A percentile compares a stretch with the other conserved stretches of the same genome.
These are phyloP conservation scores for Andrena haemorrhoa DNA, from an alignment of 2,888 invertebrate species.

Conservation along the genomic window DNA sequence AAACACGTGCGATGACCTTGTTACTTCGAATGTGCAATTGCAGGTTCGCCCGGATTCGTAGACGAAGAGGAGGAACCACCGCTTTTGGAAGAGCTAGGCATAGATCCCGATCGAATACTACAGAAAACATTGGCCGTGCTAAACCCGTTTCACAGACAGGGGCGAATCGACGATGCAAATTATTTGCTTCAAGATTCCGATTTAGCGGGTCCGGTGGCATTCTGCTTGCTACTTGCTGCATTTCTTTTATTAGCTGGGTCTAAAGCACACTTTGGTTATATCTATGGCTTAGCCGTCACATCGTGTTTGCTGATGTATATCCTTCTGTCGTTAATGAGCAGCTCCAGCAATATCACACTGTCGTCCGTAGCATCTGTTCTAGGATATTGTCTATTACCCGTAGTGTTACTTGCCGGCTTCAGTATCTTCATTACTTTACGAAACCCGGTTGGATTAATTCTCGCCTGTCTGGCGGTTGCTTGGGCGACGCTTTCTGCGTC, in stretches of 20 bases:
- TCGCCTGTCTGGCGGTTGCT: constrained; percentile 90
- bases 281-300: constrained; percentile 96
- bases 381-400: constrained; percentile 97
- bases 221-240: constrained; percentile 91
- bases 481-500: constrained; percentile 98
- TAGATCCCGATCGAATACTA: constrained; percentile 94
- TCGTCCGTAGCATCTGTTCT: constrained; percentile 94
- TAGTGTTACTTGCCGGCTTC: constrained; percentile 93
- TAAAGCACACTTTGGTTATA: constrained; percentile 96
- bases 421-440: constrained; percentile 92
- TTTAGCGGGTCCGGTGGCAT: constrained; percentile 96
- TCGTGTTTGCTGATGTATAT: constrained; percentile 96
- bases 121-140: constrained; percentile 96
- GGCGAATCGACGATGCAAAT: constrained; percentile 91
- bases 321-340: constrained; percentile 93
- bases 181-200: constrained; percentile 93
- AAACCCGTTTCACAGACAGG: constrained; percentile 92
- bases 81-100: constrained; percentile 95
- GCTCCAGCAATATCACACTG: constrained; percentile 90
- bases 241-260: constrained; percentile 90
- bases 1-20: neutral
- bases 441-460: constrained; percentile 88
- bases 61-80: constrained; percentile 92
- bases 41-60: constrained; percentile 75
- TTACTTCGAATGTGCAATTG: constrained; percentile 16